Evolutionary conservation across 1,140 invertebrate species (phyloP).

Genomic region (Papilio helenus): DNA sequence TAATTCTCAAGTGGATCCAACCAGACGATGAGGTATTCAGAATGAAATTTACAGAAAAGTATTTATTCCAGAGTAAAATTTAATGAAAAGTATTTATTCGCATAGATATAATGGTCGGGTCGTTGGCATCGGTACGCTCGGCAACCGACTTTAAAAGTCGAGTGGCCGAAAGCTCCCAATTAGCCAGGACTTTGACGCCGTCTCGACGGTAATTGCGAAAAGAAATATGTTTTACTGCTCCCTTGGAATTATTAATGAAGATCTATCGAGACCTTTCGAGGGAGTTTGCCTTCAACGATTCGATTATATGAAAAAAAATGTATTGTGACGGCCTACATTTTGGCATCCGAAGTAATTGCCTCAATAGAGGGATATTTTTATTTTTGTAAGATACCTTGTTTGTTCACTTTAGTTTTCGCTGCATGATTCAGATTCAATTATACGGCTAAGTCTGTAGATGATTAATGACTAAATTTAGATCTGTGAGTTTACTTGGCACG

Average conservation of each 20-base stretch:
- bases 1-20: slow-evolving; percentile 13
- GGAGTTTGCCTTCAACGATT: slow-evolving; percentile 10
- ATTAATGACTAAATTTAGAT: not conserved
- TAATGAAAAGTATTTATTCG: slow-evolving; percentile 62
- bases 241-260: slow-evolving; percentile 64
- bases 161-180: slow-evolving; percentile 77
- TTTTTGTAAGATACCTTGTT: not conserved
- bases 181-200: slow-evolving; percentile 72
- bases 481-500: not conserved
- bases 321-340: not conserved
- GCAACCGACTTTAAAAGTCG: slow-evolving; percentile 69
- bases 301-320: not conserved
- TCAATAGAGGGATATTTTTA: not conserved
- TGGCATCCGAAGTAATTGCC: not conserved
- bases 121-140: slow-evolving; percentile 48
- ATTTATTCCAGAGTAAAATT: slow-evolving; percentile 45
- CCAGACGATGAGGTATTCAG: slow-evolving; percentile 21
- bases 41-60: not conserved
- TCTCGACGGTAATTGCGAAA: slow-evolving; percentile 70
- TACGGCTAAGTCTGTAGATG: not conserved
- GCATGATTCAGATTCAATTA: not conserved
- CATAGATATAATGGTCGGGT: slow-evolving; percentile 55
- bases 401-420: not conserved
- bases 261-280: slow-evolving; percentile 33
- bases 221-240: slow-evolving; percentile 72